Base-by-base conservation (phyloP, 2,888 invertebrate genomes). In the Drosophila aldrichi region DNA sequence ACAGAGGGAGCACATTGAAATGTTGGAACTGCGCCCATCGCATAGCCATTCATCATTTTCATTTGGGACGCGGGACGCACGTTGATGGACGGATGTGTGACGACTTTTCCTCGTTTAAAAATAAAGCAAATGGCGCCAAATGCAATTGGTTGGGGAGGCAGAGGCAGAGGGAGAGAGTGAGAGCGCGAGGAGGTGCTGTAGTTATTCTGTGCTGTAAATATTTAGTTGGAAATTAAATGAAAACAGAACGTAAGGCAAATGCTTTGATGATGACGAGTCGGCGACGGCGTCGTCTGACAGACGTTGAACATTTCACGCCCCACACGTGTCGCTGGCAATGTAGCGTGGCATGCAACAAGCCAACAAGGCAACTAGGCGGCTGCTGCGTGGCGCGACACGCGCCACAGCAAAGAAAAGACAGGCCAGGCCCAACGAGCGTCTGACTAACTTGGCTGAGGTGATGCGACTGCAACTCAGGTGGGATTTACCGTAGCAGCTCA, bases 31-130 rank as follows among this genome's bases (percentile, higher is more conserved):
- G 49, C 43, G 61, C 68, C 55, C 77, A 52, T 58, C 55, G 63
- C 65, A 51, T 49, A 49, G 73, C 65, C 88, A 84, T 84, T 84
- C 83, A 84, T 84, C 83, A 88, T 85, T 79, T 79, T 51, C 54
- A 54, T 52, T 22, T 34, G 38, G 38, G 52, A 64, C 7, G 48
- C 48, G 29, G 55, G 70, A 51, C 63, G 59, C 70, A 40, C 49
- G 38, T 79, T 88, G 84, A 86, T 89, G 85, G 89, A 89, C 85
- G 85, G 89, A 86, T 83, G 79, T 81, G 83, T 79, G 75, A 77
- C 85, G 88, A 88, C 76, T 86, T 87, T 82, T 81, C 77, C 82
- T 78, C 79, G 83, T 79, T 82, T 78, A 78, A 79, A 86, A 83
- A 90, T 71, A 75, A 79, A 79, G 71, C 78, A 72, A 74, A 85